Percentiles rank a stretch among this genome's conserved stretches.
phyloP scores from a whole-genome alignment of 1,140 invertebrate species.

The Pseudomyrmex cubaensis region DNA sequence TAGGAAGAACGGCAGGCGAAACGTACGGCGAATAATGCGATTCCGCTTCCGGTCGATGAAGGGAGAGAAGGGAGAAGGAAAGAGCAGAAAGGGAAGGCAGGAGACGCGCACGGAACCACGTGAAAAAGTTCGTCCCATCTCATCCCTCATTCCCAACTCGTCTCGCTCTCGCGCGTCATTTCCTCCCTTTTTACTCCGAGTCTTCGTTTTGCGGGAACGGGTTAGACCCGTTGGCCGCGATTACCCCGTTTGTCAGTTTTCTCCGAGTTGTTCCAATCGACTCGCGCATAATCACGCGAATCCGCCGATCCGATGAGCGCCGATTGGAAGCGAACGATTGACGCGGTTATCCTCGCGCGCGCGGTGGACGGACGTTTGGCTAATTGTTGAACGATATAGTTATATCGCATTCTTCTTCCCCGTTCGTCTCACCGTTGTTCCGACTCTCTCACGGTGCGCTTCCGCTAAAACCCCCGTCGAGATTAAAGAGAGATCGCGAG shows the following conservation, averaged over 20 bases:
- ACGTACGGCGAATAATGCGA: conserved; percentile 71
- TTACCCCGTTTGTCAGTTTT: conserved; percentile 32
- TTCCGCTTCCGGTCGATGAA: conserved; percentile 56
- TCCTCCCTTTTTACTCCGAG: not conserved
- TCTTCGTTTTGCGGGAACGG: conserved; percentile 44
- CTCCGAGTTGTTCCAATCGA: not conserved
- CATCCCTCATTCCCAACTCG: conserved; percentile 63
- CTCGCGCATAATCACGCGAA: conserved; percentile 24
- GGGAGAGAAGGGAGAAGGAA: not conserved
- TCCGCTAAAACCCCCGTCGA: conserved; percentile 10
- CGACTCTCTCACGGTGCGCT: conserved; percentile 3
- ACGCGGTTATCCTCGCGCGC: not conserved
- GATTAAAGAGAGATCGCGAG: conserved; percentile 59
- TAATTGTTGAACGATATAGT: conserved; percentile 22
- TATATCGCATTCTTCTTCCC: not conserved
- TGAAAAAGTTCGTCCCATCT: conserved; percentile 67
- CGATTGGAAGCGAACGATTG: not conserved
- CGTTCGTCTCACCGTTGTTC: not conserved
- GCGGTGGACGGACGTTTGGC: not conserved
- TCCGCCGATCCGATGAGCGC: not conserved
- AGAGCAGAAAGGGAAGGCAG: too few species aligned
- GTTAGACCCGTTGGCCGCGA: conserved; percentile 50
- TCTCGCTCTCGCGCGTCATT: not conserved
- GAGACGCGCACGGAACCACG: conserved; percentile 49
- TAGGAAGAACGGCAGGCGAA: conserved; percentile 38